These are phyloP conservation scores for Azemiops feae DNA, from an alignment of 2,113 vertebrate species.

Conservation along the genomic window DNA sequence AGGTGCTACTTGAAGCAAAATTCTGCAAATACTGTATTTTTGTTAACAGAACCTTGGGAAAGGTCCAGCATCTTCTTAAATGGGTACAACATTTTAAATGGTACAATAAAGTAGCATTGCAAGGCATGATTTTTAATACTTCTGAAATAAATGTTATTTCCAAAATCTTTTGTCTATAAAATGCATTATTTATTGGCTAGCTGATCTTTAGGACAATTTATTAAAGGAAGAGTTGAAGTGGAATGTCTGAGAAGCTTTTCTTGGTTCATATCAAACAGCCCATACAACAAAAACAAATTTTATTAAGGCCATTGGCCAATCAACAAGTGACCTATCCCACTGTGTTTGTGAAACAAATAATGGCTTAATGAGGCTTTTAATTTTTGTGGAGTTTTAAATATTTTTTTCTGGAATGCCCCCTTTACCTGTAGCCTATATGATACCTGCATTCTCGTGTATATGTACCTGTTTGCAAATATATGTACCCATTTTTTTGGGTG, in stretches of 20 bases:
- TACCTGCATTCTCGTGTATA: background rate
- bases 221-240: background rate
- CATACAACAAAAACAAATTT: background rate
- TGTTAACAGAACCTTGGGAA: background rate
- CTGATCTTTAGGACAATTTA: background rate
- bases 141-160: constrained; percentile 53
- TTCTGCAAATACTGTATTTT: background rate
- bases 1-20: background rate
- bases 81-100: background rate
- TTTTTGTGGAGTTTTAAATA: background rate
- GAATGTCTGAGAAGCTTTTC: background rate
- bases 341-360: background rate
- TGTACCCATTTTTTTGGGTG: background rate
- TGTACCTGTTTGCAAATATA: background rate
- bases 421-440: background rate
- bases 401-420: background rate
- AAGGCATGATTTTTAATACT: constrained; percentile 17
- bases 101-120: background rate
- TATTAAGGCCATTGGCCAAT: background rate
- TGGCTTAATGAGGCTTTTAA: background rate
- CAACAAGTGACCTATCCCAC: background rate
- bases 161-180: constrained; percentile 14
- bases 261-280: background rate
- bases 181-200: background rate
- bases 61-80: background rate